phyloP scores from a whole-genome alignment of 30 jellyfish, hydroid and myxozoan genomes.

The Phacellophora camtschatica region DNA sequence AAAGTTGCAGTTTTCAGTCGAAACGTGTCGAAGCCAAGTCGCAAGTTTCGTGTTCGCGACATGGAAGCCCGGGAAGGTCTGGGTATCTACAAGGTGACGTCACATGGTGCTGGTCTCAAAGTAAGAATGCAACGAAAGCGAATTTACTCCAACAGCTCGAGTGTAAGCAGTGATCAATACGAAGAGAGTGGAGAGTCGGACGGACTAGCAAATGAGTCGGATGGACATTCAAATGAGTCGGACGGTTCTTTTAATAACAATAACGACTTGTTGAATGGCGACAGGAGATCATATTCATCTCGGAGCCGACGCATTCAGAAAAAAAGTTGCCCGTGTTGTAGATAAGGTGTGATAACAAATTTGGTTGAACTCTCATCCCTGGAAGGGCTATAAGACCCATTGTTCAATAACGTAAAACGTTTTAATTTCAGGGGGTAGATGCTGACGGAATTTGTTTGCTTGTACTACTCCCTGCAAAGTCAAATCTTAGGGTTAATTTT shows the following conservation, averaged over 20 bases:
- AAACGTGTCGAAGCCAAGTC: background rate
- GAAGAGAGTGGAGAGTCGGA: conserved; percentile 61
- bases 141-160: conserved; percentile 46
- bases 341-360: too few species aligned
- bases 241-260: background rate
- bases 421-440: too few species aligned
- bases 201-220: conserved; percentile 9
- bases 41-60: background rate
- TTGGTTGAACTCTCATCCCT: too few species aligned
- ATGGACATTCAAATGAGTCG: conserved; percentile 3
- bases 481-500: too few species aligned
- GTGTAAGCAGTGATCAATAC: conserved; percentile 56
- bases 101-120: conserved; percentile 70
- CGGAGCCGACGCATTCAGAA: conserved; percentile 63
- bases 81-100: conserved; percentile 44
- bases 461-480: too few species aligned
- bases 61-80: background rate
- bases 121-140: conserved; percentile 59
- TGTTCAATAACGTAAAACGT: too few species aligned
- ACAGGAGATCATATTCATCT: conserved; percentile 34
- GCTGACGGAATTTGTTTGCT: too few species aligned
- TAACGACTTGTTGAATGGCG: background rate
- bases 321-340: conserved; percentile 73
- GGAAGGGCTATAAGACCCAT: too few species aligned
- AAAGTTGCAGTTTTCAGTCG: background rate